Percentiles rank a stretch among this genome's conserved stretches.
phyloP scores from a whole-genome alignment of 64 coral and sea anemone genomes.

The Cladopsammia gracilis region DNA sequence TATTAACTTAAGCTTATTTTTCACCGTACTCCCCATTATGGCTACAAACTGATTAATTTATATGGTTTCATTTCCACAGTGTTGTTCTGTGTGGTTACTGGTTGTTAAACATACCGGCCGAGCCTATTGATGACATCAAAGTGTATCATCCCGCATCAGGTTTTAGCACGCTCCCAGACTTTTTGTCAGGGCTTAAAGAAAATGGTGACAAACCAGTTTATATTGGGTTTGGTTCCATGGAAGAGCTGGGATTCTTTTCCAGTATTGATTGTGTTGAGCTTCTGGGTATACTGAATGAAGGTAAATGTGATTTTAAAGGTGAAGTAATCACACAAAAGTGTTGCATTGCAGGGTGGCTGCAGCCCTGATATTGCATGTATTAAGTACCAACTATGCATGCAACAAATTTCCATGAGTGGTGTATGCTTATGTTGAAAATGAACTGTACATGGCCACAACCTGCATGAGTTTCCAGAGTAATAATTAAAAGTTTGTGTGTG shows the following conservation, averaged over 20 bases:
- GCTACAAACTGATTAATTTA: not conserved
- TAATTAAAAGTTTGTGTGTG: too few species aligned
- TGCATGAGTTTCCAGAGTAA: too few species aligned
- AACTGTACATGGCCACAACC: too few species aligned
- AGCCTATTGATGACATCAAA: conserved; percentile 61
- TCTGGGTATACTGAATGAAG: conserved; percentile 86
- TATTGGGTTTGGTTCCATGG: conserved; percentile 95
- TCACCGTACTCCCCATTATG: too few species aligned
- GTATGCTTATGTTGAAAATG: too few species aligned
- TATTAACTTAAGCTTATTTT: too few species aligned
- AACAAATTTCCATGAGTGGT: too few species aligned
- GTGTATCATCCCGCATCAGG: conserved; percentile 67
- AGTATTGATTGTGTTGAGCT: conserved; percentile 90
- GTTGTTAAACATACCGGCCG: conserved; percentile 72
- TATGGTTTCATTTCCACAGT: conserved; percentile 7
- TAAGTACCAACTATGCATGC: too few species aligned
- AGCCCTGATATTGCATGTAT: too few species aligned
- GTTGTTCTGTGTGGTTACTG: conserved; percentile 87
- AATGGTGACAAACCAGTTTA: conserved; percentile 74
- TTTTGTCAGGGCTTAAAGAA: conserved; percentile 49
- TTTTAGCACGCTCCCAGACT: conserved; percentile 62
- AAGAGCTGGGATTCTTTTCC: conserved; percentile 90
- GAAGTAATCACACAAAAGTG: too few species aligned
- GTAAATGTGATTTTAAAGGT: not conserved
- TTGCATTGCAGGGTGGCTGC: too few species aligned